These are phyloP conservation scores for Homarus americanus DNA, from an alignment of 1,140 invertebrate genomes.

Conservation along the genomic window DNA sequence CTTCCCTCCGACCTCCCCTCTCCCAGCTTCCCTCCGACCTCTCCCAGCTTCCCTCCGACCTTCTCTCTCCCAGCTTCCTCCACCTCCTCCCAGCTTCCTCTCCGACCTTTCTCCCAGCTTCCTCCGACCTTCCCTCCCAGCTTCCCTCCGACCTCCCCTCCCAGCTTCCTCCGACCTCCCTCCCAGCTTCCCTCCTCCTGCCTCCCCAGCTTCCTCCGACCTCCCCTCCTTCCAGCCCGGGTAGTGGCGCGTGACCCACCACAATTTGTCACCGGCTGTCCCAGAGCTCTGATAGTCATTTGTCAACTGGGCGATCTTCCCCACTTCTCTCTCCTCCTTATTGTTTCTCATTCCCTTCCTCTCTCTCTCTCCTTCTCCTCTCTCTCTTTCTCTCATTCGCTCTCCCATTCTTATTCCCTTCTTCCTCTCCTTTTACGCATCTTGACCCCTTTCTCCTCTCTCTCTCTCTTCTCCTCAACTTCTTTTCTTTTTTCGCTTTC, in stretches of 20 bases:
- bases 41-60: background rate
- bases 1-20: background rate
- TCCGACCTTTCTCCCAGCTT: background rate
- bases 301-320: constrained; percentile 5
- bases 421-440: background rate
- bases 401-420: background rate
- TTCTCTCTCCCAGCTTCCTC: background rate
- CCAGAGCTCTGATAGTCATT: constrained; percentile 38
- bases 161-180: background rate
- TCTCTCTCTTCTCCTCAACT: background rate
- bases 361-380: background rate
- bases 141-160: background rate
- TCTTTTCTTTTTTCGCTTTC: background rate
- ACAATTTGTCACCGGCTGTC: constrained; percentile 48
- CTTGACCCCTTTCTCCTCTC: background rate
- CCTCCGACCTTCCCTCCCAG: background rate
- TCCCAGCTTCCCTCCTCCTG: background rate
- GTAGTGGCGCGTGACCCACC: constrained; percentile 36
- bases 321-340: background rate
- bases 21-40: background rate
- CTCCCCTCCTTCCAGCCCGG: background rate
- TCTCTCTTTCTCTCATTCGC: background rate
- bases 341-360: background rate
- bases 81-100: too few species aligned
- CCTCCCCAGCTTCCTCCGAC: background rate